Evolutionary conservation across 2,888 invertebrate species (phyloP).

Genomic region (Sinentomon sp.): DNA sequence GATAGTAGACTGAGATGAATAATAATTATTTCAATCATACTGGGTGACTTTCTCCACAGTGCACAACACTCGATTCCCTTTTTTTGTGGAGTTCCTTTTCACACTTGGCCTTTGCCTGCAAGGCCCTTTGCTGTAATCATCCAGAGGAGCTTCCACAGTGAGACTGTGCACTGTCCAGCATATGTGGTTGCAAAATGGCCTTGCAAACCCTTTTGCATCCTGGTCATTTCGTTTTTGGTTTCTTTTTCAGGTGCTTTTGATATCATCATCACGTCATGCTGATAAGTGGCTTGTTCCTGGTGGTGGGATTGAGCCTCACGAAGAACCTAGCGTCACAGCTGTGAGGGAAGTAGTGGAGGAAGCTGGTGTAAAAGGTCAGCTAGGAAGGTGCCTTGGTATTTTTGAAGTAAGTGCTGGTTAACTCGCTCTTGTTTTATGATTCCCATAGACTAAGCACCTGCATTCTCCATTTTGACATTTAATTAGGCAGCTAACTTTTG

Average conservation of each 20-base stretch:
- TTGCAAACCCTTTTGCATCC: neutral
- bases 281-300: conserved; percentile 93
- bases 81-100: too few species aligned
- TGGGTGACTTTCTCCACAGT: too few species aligned
- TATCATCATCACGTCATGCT: conserved; percentile 66
- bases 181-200: neutral
- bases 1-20: too few species aligned
- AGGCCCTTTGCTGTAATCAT: too few species aligned
- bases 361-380: conserved; percentile 73
- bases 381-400: conserved; percentile 66
- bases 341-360: conserved; percentile 82
- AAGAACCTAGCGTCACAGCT: conserved; percentile 65
- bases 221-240: neutral
- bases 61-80: too few species aligned
- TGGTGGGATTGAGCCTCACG: conserved; percentile 86
- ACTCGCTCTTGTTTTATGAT: too few species aligned
- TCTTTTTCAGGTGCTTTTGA: conserved; percentile 47
- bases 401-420: conserved; percentile 43
- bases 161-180: neutral
- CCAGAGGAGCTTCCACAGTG: too few species aligned
- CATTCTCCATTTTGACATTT: too few species aligned
- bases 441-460: too few species aligned
- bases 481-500: too few species aligned
- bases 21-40: too few species aligned
- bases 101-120: too few species aligned